Percentiles rank a stretch among this genome's conserved stretches.
phyloP scores from a whole-genome alignment of 2,888 invertebrate genomes.

The Kryphioiulus occultus region DNA sequence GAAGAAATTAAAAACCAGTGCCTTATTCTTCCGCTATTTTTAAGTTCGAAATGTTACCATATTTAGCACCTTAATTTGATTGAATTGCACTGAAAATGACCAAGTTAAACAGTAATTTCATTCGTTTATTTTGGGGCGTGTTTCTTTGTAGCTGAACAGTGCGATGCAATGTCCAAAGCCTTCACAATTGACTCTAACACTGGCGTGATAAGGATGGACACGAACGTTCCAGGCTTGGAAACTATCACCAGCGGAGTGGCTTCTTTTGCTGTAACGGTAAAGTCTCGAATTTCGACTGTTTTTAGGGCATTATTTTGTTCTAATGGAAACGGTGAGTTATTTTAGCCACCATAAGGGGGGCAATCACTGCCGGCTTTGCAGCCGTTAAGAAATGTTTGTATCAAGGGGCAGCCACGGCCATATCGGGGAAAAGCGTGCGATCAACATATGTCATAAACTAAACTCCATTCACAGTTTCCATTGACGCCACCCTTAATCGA shows the following conservation, averaged over 20 bases:
- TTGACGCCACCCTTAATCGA: too few relatives aligned
- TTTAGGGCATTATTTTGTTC: not conserved
- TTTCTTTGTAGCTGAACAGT: not conserved
- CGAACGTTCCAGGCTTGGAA: not conserved
- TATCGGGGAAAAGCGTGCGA: too few relatives aligned
- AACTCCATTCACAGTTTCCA: too few relatives aligned
- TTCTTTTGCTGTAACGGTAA: conserved; percentile 16
- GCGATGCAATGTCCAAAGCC: not conserved
- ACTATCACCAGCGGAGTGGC: not conserved
- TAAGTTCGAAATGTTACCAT: too few relatives aligned
- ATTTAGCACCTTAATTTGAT: too few relatives aligned
- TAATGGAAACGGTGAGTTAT: not conserved
- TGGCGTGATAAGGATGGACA: not conserved
- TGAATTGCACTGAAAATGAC: too few relatives aligned
- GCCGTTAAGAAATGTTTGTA: not conserved
- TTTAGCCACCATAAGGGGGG: not conserved
- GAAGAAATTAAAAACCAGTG: too few relatives aligned
- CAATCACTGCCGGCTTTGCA: not conserved
- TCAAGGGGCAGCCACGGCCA: not conserved
- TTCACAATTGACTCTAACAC: not conserved
- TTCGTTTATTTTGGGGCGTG: not conserved
- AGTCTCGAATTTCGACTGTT: not conserved
- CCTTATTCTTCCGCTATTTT: too few relatives aligned
- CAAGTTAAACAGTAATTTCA: too few relatives aligned
- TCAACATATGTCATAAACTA: too few relatives aligned